Conservation (phyloP, 2,113 vertebrate species). For the Plestiodon gilberti region DNA sequence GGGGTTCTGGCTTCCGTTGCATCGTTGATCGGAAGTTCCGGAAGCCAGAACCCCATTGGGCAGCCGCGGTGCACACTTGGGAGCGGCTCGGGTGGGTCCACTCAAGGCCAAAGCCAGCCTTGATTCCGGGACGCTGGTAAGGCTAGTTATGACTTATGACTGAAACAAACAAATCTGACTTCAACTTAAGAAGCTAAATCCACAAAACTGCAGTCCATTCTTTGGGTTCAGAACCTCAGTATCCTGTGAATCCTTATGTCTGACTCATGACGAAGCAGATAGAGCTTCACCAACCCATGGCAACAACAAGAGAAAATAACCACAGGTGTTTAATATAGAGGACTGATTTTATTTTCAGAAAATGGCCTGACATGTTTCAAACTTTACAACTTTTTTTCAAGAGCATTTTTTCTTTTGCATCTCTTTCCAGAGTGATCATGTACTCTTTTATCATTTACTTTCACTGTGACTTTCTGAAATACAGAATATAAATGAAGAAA, state of each 20-base stretch:
- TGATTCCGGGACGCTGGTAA: no score
- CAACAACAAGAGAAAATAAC: conserved; percentile 9
- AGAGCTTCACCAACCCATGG: conserved; percentile 30
- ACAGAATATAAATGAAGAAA: neutral
- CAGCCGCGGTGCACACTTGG: no score
- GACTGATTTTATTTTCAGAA: neutral
- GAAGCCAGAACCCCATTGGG: no score
- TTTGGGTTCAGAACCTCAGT: neutral
- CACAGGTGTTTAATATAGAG: neutral
- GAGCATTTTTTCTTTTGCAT: neutral
- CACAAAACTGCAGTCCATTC: neutral
- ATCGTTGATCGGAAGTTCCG: no score
- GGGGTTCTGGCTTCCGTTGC: no score
- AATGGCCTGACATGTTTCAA: neutral
- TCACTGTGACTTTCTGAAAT: neutral
- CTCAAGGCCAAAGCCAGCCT: no score
- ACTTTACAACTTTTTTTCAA: neutral
- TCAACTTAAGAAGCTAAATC: neutral
- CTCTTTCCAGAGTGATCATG: neutral
- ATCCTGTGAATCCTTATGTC: neutral
- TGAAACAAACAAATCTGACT: neutral
- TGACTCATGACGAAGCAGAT: conserved; percentile 28
- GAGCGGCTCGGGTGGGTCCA: no score
- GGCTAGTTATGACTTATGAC: no score
- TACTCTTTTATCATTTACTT: neutral